These are phyloP conservation scores for Dicyrtoma fusca DNA, from an alignment of 2,888 invertebrate genomes.

Conservation along the genomic window DNA sequence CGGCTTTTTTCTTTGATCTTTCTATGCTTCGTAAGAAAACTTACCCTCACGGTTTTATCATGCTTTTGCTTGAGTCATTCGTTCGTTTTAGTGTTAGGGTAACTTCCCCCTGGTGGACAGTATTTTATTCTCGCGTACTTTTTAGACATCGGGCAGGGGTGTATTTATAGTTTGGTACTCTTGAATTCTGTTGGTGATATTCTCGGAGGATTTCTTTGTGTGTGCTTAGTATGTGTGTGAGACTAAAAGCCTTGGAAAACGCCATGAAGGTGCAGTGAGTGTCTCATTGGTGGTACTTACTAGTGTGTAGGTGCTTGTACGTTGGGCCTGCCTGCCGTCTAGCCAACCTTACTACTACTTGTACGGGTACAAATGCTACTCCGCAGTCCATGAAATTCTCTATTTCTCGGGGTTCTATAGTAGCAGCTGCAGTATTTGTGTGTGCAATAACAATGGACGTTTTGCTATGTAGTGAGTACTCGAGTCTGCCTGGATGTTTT, in stretches of 20 bases:
- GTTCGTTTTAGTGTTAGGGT: constrained; percentile 31
- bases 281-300: neutral
- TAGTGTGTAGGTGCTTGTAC: constrained; percentile 16
- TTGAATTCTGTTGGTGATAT: constrained; percentile 3
- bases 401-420: neutral
- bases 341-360: neutral
- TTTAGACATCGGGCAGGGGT: neutral
- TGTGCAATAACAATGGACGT: constrained; percentile 25
- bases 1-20: constrained; percentile 3
- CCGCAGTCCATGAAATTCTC: neutral
- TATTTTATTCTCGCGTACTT: constrained; percentile 31
- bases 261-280: neutral
- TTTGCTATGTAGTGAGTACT: constrained; percentile 13
- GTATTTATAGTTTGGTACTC: constrained; percentile 18
- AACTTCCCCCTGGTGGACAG: constrained; percentile 29
- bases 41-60: constrained; percentile 22
- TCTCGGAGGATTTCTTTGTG: constrained; percentile 7
- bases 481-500: neutral
- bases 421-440: too few relatives aligned
- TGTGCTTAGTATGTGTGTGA: constrained; percentile 6
- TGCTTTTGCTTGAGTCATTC: constrained; percentile 23
- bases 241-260: neutral
- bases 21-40: neutral
- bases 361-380: neutral
- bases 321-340: too few relatives aligned